Percentiles rank a stretch among this genome's conserved stretches.
Evolutionary conservation across 1,140 invertebrate genomes (phyloP).

Genomic region (Drosophila ananassae): DNA sequence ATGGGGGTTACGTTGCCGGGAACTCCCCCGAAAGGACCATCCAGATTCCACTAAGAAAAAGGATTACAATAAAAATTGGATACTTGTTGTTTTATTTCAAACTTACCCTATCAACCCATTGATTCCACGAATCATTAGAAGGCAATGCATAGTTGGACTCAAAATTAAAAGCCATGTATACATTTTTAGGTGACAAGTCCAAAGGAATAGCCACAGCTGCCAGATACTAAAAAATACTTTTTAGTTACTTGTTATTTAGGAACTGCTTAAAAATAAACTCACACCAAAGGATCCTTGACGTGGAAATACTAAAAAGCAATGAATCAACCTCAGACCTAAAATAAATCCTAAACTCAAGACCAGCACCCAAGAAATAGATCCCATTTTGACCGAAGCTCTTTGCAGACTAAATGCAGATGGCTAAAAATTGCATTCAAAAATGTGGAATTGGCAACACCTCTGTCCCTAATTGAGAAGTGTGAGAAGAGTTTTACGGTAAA

Average conservation of each 20-base stretch:
- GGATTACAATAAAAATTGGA: not conserved
- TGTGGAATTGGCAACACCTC: conserved; percentile 27
- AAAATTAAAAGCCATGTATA: conserved; percentile 90
- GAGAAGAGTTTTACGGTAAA: conserved; percentile 26
- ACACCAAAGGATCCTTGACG: conserved; percentile 72
- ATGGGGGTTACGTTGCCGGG: conserved; percentile 70
- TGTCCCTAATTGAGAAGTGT: conserved; percentile 7
- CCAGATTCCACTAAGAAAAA: conserved; percentile 66
- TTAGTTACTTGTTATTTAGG: not conserved
- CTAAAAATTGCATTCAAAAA: conserved; percentile 13
- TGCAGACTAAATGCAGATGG: conserved; percentile 45
- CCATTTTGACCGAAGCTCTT: conserved; percentile 41
- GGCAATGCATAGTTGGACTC: conserved; percentile 88
- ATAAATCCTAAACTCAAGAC: conserved; percentile 2
- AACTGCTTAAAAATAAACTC: not conserved
- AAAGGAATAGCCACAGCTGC: conserved; percentile 89
- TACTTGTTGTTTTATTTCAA: not conserved
- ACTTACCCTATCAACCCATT: conserved; percentile 74
- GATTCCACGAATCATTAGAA: conserved; percentile 65
- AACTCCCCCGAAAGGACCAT: conserved; percentile 59
- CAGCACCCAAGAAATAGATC: conserved; percentile 15
- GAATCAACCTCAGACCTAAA: not conserved
- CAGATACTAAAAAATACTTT: conserved; percentile 82
- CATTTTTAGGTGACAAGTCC: conserved; percentile 87
- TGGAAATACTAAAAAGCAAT: conserved; percentile 60